Base-by-base conservation (phyloP, 2,888 invertebrate species). In the Apotomis betuletana region DNA sequence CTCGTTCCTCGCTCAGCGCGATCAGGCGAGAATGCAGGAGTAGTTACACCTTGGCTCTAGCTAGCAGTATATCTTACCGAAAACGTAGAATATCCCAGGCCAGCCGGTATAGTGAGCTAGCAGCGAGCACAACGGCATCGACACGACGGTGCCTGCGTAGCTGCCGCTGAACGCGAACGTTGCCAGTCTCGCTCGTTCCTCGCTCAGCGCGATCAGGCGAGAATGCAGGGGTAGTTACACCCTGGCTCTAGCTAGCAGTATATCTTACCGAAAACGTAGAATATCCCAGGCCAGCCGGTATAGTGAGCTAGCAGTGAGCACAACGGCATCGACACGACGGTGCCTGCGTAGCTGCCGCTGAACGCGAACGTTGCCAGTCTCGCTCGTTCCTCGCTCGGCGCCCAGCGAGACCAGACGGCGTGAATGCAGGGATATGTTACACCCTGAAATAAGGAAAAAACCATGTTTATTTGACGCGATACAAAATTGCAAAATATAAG, bases 141-240 rank as follows among this genome's bases (percentile, higher is more conserved):
- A 95, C 6, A 97, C 94, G 0, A 97, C 97, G 0, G 97, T 97
- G 36, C 97, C 97, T 0, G 96, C 96, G 87, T 97, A 97, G 83
- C 96, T 96, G 49, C 97, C 97, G 63, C 97, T 97, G 90, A 97
- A 97, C 0, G 97, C 97, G 75, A 97, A 94, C 0, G 97, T 96
- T 0, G 97, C 97, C 69, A 97, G 93, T 0, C 96, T 94, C 6
- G 97, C 96, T 61, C 97, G 94, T 84, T 97, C 97, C 55, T 95
- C 83, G 0, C 96, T 95, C 3, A 97, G 97, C 12, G 97, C 96
- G 96, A 94, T 97, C 97, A 97, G 41, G 97, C 96, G 85, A 97
- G 97, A 75, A 97, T 97, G 73, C 96, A 96, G 0, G 96, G 96
- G 84, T 96, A 96, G 96, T 96, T 3, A 96, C 96, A 5, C 96